Evolutionary conservation across 2,888 invertebrate species (phyloP).

Genomic region (Oligia strigilis): DNA sequence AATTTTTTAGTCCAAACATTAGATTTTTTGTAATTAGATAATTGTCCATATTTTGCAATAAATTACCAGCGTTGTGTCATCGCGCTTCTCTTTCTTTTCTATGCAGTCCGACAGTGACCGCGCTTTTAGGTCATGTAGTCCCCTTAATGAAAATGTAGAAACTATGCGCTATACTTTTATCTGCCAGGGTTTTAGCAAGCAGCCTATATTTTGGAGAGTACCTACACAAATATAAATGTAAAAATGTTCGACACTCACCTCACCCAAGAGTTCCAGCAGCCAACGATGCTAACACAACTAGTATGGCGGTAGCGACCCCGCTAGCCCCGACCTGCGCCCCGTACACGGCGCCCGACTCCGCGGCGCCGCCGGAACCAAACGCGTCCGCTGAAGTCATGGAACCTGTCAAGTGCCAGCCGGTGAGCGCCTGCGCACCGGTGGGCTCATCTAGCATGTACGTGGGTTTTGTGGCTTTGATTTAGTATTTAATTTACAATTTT

Average conservation of each 20-base stretch:
- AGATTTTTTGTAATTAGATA: too few species aligned
- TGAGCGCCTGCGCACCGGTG: constrained; percentile 75
- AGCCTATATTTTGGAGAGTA: too few species aligned
- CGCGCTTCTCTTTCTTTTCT: too few species aligned
- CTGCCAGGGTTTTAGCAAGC: too few species aligned
- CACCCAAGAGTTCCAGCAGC: constrained; percentile 94
- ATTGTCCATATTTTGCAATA: too few species aligned
- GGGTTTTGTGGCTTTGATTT: constrained; percentile 68
- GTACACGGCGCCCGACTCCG: constrained; percentile 74
- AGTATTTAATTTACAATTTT: not conserved
- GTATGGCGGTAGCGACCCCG: constrained; percentile 91
- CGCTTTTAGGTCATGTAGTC: too few species aligned
- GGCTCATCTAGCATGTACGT: constrained; percentile 71
- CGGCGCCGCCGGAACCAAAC: constrained; percentile 71
- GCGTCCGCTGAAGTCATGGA: constrained; percentile 85
- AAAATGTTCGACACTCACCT: constrained; percentile 90
- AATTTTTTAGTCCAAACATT: too few species aligned
- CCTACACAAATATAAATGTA: too few species aligned
- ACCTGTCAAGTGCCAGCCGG: constrained; percentile 81
- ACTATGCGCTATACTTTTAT: too few species aligned
- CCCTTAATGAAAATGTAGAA: too few species aligned
- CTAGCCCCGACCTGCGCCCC: constrained; percentile 88
- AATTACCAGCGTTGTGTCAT: too few species aligned
- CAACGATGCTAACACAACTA: constrained; percentile 92
- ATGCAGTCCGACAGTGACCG: too few species aligned